Evolutionary conservation across 2,797 vertebrate species (phyloP), one percentile per base, ranked within the genome.

Genomic region (Threskiornis aethiopicus): DNA sequence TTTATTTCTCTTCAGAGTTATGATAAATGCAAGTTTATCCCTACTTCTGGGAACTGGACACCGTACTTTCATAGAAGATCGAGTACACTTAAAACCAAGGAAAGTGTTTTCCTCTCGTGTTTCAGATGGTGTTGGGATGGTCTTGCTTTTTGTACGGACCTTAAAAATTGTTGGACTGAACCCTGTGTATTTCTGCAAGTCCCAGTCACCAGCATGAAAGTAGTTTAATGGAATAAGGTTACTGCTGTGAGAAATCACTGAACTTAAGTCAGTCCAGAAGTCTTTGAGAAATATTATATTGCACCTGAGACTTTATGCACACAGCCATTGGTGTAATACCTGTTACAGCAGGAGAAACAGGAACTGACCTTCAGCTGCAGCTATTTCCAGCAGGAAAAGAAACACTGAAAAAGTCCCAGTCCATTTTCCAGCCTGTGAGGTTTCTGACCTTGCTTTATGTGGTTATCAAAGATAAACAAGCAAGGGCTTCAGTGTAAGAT

Each of bases 201-300:
- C 69, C 11, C 0, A 0, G 41, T 93, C 81, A 93, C 29, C 49
- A 66, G 29, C 39, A 84, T 64, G 66, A 64, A 93, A 93, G 39
- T n/a, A 76, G 54, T 87, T 91, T 76, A 78, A 78, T 90, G 80
- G 91, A 96, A 91, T 95, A 93, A 86, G 16, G 42, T 80, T 87
- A 39, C 69, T 9, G 29, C 81, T 72, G 33, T 72, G 84, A 96
- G 88, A 97, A 97, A 94, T 75, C 85, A 46, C 44, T 59, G 69
- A 97, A 62, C 47, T 89, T 87, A 87, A 76, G 55, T 83, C 44
- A 78, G 96, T 85, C 54, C 91, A 92, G 58, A 93, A 96, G 52
- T 84, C 93, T 97, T 96, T 96, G 88, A 89, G 95, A 96, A 97
- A 95, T 65, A 80, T 90, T 97, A 88, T 94, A 93, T 93, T 89